Evolutionary conservation across 2,888 invertebrate genomes (phyloP).

Genomic region (Mycalesis mineus): DNA sequence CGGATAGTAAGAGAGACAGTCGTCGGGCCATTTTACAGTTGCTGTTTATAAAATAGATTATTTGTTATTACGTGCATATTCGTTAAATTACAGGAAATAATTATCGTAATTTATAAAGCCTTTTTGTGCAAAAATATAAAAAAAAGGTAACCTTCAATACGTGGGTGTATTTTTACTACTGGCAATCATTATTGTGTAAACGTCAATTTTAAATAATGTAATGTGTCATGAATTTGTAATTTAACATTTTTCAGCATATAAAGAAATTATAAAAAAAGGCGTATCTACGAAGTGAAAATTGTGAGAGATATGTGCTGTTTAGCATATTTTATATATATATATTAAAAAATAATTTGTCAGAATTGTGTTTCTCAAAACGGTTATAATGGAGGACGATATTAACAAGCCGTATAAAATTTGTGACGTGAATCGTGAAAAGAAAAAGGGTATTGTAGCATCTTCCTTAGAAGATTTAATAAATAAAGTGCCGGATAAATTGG

Average conservation of each 20-base stretch:
- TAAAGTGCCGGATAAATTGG: slow-evolving; percentile 86
- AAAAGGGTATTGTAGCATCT: slow-evolving; percentile 89
- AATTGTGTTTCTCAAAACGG: neutral
- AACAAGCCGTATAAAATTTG: slow-evolving; percentile 88
- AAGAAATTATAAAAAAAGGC: neutral
- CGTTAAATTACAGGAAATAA: neutral
- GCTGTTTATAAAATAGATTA: slow-evolving; percentile 15
- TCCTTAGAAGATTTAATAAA: slow-evolving; percentile 87
- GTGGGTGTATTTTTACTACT: neutral
- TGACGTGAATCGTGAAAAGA: slow-evolving; percentile 86
- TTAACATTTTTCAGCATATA: neutral
- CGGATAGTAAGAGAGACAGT: slow-evolving; percentile 41
- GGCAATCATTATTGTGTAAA: slow-evolving; percentile 25
- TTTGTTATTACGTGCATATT: neutral
- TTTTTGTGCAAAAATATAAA: neutral
- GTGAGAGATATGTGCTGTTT: slow-evolving; percentile 2
- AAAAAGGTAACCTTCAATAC: neutral
- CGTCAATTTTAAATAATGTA: slow-evolving; percentile 21
- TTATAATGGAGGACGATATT: slow-evolving; percentile 75
- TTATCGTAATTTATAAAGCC: neutral
- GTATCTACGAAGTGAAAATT: slow-evolving; percentile 4
- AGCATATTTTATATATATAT: neutral
- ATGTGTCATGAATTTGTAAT: neutral
- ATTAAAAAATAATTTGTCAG: neutral
- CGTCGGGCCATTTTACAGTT: slow-evolving; percentile 30